Percentiles rank a stretch among this genome's conserved stretches.
phyloP scores from a whole-genome alignment of 1,140 invertebrate genomes.

The Venturia canescens region DNA sequence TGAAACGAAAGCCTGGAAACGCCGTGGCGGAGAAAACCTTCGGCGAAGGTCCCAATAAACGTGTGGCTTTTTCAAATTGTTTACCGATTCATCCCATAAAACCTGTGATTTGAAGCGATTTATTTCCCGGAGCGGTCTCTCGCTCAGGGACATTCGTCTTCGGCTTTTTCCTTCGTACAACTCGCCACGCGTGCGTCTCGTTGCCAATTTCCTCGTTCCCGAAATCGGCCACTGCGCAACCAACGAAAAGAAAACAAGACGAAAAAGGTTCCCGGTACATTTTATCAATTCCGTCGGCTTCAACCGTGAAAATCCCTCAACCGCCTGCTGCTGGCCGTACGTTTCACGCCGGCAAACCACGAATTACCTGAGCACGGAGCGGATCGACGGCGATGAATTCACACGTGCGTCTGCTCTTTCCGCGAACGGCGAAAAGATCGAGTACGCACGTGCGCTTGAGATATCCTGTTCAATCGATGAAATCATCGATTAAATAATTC shows the following conservation, averaged over 20 bases:
- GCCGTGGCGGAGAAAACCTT: neutral
- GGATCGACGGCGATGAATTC: neutral
- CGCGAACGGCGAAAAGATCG: neutral
- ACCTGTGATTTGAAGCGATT: slow-evolving; percentile 67
- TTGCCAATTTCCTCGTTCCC: neutral
- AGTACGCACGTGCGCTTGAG: neutral
- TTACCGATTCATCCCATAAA: slow-evolving; percentile 56
- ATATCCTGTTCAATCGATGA: slow-evolving; percentile 21
- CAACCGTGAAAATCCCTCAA: slow-evolving; percentile 64
- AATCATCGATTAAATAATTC: slow-evolving; percentile 5
- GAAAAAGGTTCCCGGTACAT: slow-evolving; percentile 47
- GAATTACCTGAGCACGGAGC: neutral
- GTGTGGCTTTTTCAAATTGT: neutral
- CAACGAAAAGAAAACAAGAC: neutral
- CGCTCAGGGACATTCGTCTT: slow-evolving; percentile 22
- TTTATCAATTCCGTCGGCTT: slow-evolving; percentile 66
- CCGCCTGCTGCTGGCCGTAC: slow-evolving; percentile 22
- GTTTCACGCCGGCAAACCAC: neutral
- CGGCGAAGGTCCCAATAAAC: neutral
- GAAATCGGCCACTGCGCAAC: neutral
- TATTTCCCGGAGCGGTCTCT: slow-evolving; percentile 50
- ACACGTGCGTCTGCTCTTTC: no score
- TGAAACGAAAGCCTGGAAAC: neutral
- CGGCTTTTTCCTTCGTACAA: slow-evolving; percentile 30
- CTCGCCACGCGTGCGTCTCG: neutral